Base-by-base conservation (phyloP, 1,140 invertebrate species). In the Drosophila teissieri region DNA sequence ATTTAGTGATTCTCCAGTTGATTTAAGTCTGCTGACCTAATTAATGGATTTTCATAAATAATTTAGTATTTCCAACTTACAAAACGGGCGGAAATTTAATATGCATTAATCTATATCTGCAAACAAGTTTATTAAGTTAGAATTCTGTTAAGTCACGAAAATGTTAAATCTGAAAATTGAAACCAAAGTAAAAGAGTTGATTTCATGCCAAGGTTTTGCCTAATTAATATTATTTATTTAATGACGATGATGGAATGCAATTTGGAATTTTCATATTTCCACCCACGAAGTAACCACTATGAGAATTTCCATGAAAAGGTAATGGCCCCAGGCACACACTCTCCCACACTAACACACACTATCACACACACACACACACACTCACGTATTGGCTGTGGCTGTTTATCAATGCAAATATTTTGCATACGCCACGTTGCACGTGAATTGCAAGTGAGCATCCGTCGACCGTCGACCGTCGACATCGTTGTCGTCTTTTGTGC, bases 341-440 rank as follows among this genome's bases (percentile, higher is more conserved):
- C 19, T 36, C 17, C 5, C 44, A 24, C 17, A 39, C 40, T 45
- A 40, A 34, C 48, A 27, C 34, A 65, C 40, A 37, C 37, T 49
- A 10, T 27, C 46, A 27, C 37, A 48, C 46, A 40, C 49, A 51
- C 31, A 27, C 44, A 36, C 42, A 15, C 65, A 45, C 31, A 42
- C 45, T 22, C 61, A 37, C 56, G 51, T 44, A 45, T 49, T 73
- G 19, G 74, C 78, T 75, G 74, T 52, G 57, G 83, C 83, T 88
- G 83, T 88, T 88, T 88, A 88, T 88, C 83, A 88, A 88, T 88
- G 83, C 83, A 88, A 88, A 88, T 88, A 88, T 88, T 88, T 88
- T 83, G 84, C 84, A 88, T 89, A 80, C 83, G 84, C 83, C 84
- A 89, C 83, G 83, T 89, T 89, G 84, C 56, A 89, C 76, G 84